Base-by-base conservation (phyloP, 2,113 vertebrate species). In the Hemichromis elongatus region DNA sequence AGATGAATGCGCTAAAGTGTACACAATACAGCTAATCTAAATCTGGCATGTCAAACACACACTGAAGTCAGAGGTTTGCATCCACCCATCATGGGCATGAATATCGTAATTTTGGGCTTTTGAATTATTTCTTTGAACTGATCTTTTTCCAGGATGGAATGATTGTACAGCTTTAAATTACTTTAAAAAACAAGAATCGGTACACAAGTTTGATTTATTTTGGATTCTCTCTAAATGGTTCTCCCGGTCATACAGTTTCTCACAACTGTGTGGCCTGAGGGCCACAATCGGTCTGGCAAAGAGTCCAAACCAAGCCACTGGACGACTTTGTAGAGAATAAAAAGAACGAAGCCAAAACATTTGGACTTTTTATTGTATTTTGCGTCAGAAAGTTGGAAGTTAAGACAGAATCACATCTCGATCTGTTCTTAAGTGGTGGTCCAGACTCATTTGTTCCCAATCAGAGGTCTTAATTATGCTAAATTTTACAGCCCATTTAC, bases 401-500 rank as follows among this genome's bases (percentile, higher is more conserved):
- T 70, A 45, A 70, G 21, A 70, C 28, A 1, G 21, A 70, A 47
- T 70, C 24, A 45, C 63, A 70, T 70, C 37, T 24, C 47, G 5
- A 47, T 70, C 66, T 70, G 24, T 47, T 70, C 66, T 47, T 45
- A 24, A 70, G 63, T 70, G 37, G n/a, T 70, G 40, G 9, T 11
- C 66, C 66, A 28, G 21, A 70, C 40, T 28, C 21, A 47, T 70
- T 28, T 70, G 13, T 70, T 70, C 14, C 40, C 5, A 47, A 1
- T 26, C 66, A 4, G 40, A 11, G 14, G 66, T 47, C 63, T 0
- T 1, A 70, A 70, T 45, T 47, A 28, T 0, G 0, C 66, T 28
- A 18, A 1, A 0, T 45, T 70, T 70, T 70, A 47, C 66, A 70
- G 66, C 21, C 66, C 66, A 70, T 70, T 70, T 70, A 18, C 66